A percentile compares a stretch with the other conserved stretches of the same genome.
Evolutionary conservation across 2,888 invertebrate species (phyloP).

Genomic region (Lasioglossum villosulum): DNA sequence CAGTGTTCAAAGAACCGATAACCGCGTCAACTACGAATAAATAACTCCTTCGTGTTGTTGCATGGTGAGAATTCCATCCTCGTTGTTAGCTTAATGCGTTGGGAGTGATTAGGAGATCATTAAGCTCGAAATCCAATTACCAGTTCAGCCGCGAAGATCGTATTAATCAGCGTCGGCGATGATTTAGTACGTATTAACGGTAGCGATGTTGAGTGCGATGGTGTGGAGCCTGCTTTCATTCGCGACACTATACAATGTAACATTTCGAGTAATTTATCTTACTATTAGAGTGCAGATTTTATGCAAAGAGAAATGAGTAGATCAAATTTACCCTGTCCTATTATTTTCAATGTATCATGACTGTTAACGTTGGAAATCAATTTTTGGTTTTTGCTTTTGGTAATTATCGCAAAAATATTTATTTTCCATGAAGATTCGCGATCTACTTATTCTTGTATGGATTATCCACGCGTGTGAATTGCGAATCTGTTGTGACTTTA

Average conservation of each 20-base stretch:
- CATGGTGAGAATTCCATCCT: neutral
- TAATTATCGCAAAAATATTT: neutral
- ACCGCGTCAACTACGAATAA: neutral
- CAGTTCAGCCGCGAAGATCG: slow-evolving; percentile 7
- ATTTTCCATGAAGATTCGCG: too few species aligned
- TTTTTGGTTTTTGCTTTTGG: neutral
- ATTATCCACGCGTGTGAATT: neutral
- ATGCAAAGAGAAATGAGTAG: neutral
- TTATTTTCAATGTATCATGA: neutral
- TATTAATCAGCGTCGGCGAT: slow-evolving; percentile 17
- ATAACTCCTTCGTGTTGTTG: neutral
- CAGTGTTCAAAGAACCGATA: neutral
- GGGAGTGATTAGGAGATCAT: neutral
- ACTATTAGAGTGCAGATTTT: neutral
- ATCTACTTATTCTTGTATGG: neutral
- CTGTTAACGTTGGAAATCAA: neutral
- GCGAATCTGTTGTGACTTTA: neutral
- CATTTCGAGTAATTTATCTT: neutral
- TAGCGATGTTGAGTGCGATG: neutral
- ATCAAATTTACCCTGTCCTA: neutral
- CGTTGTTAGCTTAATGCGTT: neutral
- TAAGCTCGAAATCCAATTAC: slow-evolving; percentile 20
- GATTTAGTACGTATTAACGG: slow-evolving; percentile 17
- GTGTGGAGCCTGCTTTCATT: neutral
- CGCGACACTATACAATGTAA: neutral